Conservation (phyloP, 2,888 invertebrate species). For the Lasioglossum zephyrum region DNA sequence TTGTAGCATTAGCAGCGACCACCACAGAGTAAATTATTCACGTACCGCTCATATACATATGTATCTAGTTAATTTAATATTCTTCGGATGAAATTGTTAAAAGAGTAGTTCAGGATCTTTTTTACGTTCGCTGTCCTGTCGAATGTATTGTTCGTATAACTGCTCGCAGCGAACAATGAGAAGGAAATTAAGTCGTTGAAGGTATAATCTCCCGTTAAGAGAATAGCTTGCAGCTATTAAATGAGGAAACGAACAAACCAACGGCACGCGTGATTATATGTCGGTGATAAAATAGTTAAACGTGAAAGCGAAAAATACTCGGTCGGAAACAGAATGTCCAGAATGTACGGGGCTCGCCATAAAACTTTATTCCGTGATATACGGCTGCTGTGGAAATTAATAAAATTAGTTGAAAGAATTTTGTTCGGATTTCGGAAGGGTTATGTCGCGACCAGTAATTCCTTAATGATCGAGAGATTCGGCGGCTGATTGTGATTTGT, state of each 20-base stretch:
- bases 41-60: not conserved
- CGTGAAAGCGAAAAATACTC: not conserved
- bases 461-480: conserved; percentile 4
- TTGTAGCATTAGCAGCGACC: not conserved
- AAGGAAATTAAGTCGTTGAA: not conserved
- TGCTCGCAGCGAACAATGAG: conserved; percentile 1
- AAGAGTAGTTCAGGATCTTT: not conserved
- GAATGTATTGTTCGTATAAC: not conserved
- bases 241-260: not conserved
- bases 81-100: not conserved
- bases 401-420: conserved; percentile 22
- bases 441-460: conserved; percentile 17
- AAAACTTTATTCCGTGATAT: conserved; percentile 25
- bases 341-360: not conserved
- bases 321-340: not conserved
- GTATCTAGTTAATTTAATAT: not conserved
- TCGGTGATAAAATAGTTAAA: conserved; percentile 18
- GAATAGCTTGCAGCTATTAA: conserved; percentile 4
- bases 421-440: conserved; percentile 15
- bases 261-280: conserved; percentile 6
- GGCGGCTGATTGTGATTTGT: conserved; percentile 20
- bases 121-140: not conserved
- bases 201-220: conserved; percentile 6
- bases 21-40: not conserved
- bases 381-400: conserved; percentile 14